Percentiles rank a stretch among this genome's conserved stretches.
Evolutionary conservation across 2,888 invertebrate species (phyloP).

Genomic region (Drosophila neonasuta): DNA sequence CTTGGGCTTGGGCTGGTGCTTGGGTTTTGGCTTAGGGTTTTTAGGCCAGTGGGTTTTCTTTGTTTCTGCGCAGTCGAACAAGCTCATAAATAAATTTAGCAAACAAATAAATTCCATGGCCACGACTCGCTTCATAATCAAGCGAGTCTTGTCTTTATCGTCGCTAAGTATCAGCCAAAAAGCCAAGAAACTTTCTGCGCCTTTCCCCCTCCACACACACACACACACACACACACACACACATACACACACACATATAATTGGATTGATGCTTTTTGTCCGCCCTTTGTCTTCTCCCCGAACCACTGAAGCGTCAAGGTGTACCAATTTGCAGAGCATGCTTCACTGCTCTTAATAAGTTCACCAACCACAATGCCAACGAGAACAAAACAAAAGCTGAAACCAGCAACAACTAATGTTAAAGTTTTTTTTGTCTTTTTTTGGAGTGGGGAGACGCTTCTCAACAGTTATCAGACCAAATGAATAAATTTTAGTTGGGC

Average conservation of each 20-base stretch:
- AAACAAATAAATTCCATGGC: constrained; percentile 72
- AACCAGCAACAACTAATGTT: constrained; percentile 18
- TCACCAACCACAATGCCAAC: constrained; percentile 64
- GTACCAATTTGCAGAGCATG: constrained; percentile 80
- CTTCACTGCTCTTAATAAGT: constrained; percentile 77
- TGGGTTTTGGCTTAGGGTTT: constrained; percentile 11
- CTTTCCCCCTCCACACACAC: background rate
- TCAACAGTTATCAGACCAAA: constrained; percentile 66
- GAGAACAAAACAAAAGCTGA: constrained; percentile 28
- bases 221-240: background rate
- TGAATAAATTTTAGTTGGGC: constrained; percentile 69
- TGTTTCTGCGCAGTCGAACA: constrained; percentile 73
- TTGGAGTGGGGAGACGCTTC: background rate
- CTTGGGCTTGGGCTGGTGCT: background rate
- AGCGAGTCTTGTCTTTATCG: constrained; percentile 71
- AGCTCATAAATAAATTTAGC: constrained; percentile 76
- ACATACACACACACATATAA: background rate
- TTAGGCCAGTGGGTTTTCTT: constrained; percentile 49
- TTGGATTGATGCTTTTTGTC: constrained; percentile 64
- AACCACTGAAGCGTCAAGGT: constrained; percentile 80
- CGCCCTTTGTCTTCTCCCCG: constrained; percentile 51
- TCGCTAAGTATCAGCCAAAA: constrained; percentile 70
- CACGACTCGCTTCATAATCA: constrained; percentile 71
- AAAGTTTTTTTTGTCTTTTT: constrained; percentile 38
- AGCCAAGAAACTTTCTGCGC: constrained; percentile 57